Conservation (phyloP, 64 coral and sea anemone genomes). For the Catalaphyllia jardinei region DNA sequence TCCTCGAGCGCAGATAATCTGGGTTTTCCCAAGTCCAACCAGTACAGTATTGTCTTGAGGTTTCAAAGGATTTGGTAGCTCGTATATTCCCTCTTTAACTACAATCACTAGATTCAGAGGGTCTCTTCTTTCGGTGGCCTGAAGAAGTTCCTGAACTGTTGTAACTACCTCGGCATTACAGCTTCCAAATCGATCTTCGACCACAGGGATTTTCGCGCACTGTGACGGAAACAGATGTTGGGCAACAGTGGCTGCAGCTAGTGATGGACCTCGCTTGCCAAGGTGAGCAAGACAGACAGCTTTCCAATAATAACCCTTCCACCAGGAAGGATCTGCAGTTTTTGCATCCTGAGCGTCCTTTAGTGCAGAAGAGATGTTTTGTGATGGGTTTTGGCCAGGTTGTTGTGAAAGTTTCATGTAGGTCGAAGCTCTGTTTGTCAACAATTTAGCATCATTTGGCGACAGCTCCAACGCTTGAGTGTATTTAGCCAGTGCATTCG, state of each 20-base stretch:
- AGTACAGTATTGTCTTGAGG: neutral
- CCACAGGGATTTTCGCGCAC: neutral
- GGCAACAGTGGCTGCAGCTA: neutral
- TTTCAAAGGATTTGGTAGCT: neutral
- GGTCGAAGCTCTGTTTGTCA: too few relatives aligned
- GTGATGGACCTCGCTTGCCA: neutral
- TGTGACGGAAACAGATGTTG: neutral
- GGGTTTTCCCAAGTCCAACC: neutral
- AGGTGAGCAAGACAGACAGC: constrained; percentile 3
- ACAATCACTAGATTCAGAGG: neutral
- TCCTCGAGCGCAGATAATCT: neutral
- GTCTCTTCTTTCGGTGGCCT: neutral
- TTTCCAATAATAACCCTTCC: constrained; percentile 1
- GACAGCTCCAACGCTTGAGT: too few relatives aligned
- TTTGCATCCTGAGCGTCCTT: neutral
- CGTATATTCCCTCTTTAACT: neutral
- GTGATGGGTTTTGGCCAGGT: too few relatives aligned
- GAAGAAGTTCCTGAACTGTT: neutral
- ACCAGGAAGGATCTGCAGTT: neutral
- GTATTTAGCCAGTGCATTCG: too few relatives aligned
- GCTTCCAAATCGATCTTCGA: neutral
- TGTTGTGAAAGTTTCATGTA: too few relatives aligned
- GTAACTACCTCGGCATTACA: neutral
- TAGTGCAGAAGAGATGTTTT: neutral
- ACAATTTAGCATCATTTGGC: too few relatives aligned